Evolutionary conservation across 2,113 vertebrate genomes (phyloP), one percentile per base, ranked within the genome.

Genomic region (Dromaius novaehollandiae): DNA sequence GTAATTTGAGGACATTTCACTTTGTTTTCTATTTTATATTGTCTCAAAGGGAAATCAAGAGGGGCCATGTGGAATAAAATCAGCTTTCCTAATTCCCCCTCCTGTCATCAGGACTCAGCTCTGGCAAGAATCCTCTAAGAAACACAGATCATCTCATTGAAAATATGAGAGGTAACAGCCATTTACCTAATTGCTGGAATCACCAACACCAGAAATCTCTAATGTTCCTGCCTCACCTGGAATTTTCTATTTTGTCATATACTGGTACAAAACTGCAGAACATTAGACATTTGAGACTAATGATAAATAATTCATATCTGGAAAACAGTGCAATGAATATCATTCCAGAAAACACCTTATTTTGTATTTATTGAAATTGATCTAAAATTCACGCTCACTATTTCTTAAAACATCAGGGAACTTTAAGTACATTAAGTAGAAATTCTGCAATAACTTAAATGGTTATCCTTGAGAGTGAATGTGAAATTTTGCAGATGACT

Each of bases 361-460:
- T 75, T 95, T 86, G 7, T 0, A 40, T 58, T 81, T 77, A 34
- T 32, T 68, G 6, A 86, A 89, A 50, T 7, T 22, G 13, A 42
- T 11, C 36, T 6, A 83, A 68, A 5, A 53, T 38, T 66, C 13
- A 17, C 0, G 46, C 7, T 1, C 0, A 42, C 38, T 51, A 2
- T 65, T 66, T 80, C 17, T 69, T 71, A 68, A 91, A 91, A 32
- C 65, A n/a, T 26, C 30, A 51, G 4, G 12, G 25, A 56, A 25
- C 3, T 26, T 84, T 63, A 7, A 34, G 15, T 58, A 34, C 11
- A 34, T 32, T 51, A 79, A 20, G 17, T 3, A 77, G 13, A 82
- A 81, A 70, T 53, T 19, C 26, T 78, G 2, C 3, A 87, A 25
- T n/a, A 84, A 69, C 8, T 63, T 51, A 48, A 58, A 53, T n/a